These are phyloP conservation scores for Ametastegia equiseti DNA, from an alignment of 2,888 invertebrate genomes.

Conservation along the genomic window DNA sequence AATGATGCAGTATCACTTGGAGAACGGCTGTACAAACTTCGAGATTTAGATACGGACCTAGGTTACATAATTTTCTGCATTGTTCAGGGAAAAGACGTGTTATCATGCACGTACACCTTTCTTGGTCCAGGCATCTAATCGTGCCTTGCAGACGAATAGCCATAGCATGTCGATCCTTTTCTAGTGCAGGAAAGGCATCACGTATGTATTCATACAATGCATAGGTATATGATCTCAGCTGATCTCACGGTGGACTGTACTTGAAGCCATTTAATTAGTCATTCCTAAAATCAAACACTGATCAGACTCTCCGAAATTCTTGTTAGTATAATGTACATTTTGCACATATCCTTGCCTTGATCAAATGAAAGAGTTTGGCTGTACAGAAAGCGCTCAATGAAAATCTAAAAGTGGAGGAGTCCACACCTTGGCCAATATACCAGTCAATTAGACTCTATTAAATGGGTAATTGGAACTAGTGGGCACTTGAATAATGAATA, in stretches of 20 bases:
- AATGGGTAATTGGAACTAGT: no score
- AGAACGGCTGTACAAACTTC: background rate
- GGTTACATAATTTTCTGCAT: background rate
- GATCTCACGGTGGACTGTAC: no score
- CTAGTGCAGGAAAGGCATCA: background rate
- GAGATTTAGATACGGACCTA: background rate
- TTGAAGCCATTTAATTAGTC: background rate
- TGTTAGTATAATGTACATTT: no score
- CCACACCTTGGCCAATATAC: no score
- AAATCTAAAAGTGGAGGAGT: no score
- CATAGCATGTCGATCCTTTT: background rate
- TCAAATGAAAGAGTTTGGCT: no score
- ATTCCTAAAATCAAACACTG: no score
- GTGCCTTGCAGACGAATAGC: background rate
- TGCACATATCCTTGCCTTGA: no score
- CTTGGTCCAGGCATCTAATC: background rate
- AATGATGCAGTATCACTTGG: background rate
- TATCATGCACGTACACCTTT: constrained; percentile 11
- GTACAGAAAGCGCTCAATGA: no score
- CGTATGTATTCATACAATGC: background rate
- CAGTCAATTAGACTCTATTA: no score
- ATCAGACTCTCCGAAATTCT: background rate
- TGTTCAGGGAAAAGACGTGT: background rate
- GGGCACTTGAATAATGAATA: no score
- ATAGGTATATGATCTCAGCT: background rate